phyloP scores from a whole-genome alignment of 2,113 vertebrate species.

The Fregata magnificens region DNA sequence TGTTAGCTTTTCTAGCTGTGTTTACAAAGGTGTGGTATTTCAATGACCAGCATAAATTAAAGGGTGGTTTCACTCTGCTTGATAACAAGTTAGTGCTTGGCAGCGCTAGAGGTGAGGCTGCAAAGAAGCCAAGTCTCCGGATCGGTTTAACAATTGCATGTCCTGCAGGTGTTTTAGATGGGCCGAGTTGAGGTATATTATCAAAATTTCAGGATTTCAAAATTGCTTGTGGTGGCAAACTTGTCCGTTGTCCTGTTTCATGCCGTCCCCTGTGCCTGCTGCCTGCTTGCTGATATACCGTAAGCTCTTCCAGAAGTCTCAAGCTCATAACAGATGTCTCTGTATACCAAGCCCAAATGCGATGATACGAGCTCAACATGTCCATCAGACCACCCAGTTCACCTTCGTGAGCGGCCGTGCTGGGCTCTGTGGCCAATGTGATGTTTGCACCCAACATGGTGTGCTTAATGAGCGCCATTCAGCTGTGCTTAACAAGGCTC shows the following conservation, averaged over 20 bases:
- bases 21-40: neutral
- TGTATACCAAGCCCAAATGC: fast-evolving
- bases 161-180: neutral
- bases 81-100: neutral
- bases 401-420: fast-evolving
- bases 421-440: neutral
- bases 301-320: neutral
- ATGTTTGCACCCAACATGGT: neutral
- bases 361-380: fast-evolving
- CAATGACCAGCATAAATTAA: neutral
- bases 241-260: neutral
- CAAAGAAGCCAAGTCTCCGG: fast-evolving
- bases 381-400: neutral
- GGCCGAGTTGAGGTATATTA: neutral
- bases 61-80: neutral
- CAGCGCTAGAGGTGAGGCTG: neutral
- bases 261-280: too few relatives aligned
- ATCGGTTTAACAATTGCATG: fast-evolving
- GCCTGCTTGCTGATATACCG: neutral
- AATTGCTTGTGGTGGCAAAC: too few relatives aligned
- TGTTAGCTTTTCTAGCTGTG: neutral
- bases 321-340: fast-evolving
- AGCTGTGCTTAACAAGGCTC: neutral
- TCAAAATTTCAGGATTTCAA: neutral
- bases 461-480: neutral